A percentile compares a stretch with the other conserved stretches of the same genome.
These are phyloP conservation scores for Acleris laterana DNA, from an alignment of 2,888 invertebrate genomes.

Conservation along the genomic window DNA sequence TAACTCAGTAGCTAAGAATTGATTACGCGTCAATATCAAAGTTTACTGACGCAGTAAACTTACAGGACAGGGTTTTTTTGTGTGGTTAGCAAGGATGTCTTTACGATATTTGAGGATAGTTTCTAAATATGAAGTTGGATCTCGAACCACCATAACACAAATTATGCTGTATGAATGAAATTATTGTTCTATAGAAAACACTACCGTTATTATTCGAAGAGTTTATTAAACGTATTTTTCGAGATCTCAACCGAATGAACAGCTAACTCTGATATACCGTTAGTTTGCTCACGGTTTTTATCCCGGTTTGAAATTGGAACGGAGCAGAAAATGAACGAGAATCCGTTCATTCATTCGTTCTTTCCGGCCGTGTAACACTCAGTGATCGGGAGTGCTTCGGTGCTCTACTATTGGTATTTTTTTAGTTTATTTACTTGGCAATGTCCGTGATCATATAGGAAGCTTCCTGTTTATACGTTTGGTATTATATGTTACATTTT, in stretches of 20 bases:
- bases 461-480: too few species aligned
- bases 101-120: too few species aligned
- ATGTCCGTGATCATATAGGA: too few species aligned
- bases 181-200: too few species aligned
- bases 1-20: slow-evolving; percentile 1
- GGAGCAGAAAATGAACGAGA: slow-evolving; percentile 21
- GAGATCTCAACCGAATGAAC: background rate
- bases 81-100: background rate
- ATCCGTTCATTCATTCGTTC: slow-evolving; percentile 30
- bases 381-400: slow-evolving; percentile 20
- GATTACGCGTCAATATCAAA: slow-evolving; percentile 4
- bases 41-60: slow-evolving; percentile 2
- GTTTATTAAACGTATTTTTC: background rate
- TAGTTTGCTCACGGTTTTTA: slow-evolving; percentile 7
- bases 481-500: too few species aligned
- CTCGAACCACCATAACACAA: too few species aligned
- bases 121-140: too few species aligned
- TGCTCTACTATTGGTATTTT: slow-evolving; percentile 10
- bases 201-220: too few species aligned
- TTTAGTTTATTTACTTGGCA: background rate
- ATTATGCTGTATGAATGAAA: too few species aligned
- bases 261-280: background rate
- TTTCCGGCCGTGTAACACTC: slow-evolving; percentile 22
- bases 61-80: background rate
- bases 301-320: slow-evolving; percentile 17